A percentile compares a stretch with the other conserved stretches of the same genome.
Evolutionary conservation across 2,888 invertebrate genomes (phyloP).

Genomic region (Zele albiditarsus): DNA sequence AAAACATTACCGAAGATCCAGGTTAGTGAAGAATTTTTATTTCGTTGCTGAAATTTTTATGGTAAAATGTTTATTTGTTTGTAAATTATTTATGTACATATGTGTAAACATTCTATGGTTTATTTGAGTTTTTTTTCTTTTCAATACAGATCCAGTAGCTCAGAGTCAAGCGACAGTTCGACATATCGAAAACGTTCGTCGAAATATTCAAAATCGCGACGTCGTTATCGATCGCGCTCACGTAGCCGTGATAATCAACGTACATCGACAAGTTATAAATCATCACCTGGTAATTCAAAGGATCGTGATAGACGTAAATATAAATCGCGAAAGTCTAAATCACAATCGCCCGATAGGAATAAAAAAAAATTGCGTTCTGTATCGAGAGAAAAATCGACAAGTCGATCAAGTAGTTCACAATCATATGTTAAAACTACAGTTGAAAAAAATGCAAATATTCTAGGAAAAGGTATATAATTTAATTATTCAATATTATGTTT

Average conservation of each 20-base stretch:
- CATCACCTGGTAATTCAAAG: slow-evolving; percentile 62
- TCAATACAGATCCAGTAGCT: slow-evolving; percentile 62
- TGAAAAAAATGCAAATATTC: slow-evolving; percentile 55
- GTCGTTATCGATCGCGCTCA: slow-evolving; percentile 64
- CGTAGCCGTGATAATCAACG: slow-evolving; percentile 63
- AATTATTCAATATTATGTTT: too few species aligned
- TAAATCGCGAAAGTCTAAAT: slow-evolving; percentile 61
- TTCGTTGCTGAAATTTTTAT: not conserved
- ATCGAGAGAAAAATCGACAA: slow-evolving; percentile 68
- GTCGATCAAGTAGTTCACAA: slow-evolving; percentile 66
- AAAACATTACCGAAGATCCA: slow-evolving; percentile 58
- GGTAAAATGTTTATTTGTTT: not conserved
- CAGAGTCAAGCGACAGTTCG: slow-evolving; percentile 65
- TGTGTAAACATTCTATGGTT: not conserved
- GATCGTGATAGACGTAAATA: slow-evolving; percentile 64
- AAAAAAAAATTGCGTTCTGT: slow-evolving; percentile 60
- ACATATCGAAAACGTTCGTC: slow-evolving; percentile 62
- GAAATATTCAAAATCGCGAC: slow-evolving; percentile 64
- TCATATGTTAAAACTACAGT: slow-evolving; percentile 59
- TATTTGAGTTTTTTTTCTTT: slow-evolving; percentile 16
- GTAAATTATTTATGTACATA: not conserved
- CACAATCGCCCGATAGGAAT: slow-evolving; percentile 61
- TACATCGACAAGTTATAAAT: slow-evolving; percentile 61
- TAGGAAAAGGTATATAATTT: slow-evolving; percentile 58
- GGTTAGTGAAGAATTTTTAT: slow-evolving; percentile 9